Percentiles rank a stretch among this genome's conserved stretches.
Conservation (phyloP, 1,140 invertebrate genomes). For the Heliconius himera region DNA sequence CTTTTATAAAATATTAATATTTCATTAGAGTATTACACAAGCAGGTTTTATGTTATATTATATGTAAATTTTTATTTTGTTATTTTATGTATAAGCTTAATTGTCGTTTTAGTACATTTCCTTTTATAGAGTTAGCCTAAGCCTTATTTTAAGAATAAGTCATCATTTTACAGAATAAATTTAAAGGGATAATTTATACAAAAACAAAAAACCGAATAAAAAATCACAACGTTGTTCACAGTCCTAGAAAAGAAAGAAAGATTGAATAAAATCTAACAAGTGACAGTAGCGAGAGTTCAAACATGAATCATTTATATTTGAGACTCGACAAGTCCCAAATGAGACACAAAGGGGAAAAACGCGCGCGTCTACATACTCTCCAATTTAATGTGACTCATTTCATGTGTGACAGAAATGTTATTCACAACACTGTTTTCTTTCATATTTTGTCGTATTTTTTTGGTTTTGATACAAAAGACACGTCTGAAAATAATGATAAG, state of each 20-base stretch:
- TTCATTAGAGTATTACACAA: neutral
- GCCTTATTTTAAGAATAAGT: too few species aligned
- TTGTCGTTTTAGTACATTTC: too few species aligned
- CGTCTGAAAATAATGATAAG: neutral
- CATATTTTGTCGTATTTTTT: neutral
- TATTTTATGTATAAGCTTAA: neutral
- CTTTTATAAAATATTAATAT: conserved; percentile 7
- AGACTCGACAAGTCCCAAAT: neutral
- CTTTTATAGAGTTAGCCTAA: too few species aligned
- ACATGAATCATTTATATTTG: conserved; percentile 13
- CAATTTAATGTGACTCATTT: conserved; percentile 27
- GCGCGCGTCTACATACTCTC: conserved; percentile 15
- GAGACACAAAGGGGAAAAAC: conserved; percentile 11
- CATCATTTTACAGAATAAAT: too few species aligned
- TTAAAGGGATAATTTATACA: too few species aligned
- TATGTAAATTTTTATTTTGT: neutral
- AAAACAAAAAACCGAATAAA: neutral
- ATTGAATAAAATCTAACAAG: conserved; percentile 14
- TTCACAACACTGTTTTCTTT: neutral
- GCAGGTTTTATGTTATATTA: neutral
- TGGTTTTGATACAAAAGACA: neutral
- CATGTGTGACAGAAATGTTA: conserved; percentile 12
- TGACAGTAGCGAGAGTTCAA: neutral
- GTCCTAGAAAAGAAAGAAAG: neutral
- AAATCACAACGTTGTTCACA: neutral